These are phyloP conservation scores for Hypotaenidia philippensis DNA, from an alignment of 2,797 vertebrate genomes.

Conservation along the genomic window DNA sequence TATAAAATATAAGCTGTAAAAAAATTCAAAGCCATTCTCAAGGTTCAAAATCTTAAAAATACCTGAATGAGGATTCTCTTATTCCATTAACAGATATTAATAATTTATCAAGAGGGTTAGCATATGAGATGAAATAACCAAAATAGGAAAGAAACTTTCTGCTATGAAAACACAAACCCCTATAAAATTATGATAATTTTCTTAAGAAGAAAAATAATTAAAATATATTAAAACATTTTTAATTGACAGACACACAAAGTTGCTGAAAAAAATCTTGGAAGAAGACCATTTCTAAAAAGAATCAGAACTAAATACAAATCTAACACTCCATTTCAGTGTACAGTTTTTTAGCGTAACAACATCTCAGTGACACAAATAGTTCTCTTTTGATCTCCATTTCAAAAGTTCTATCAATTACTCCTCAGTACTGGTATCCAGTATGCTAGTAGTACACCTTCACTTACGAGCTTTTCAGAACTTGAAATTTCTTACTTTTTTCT, in stretches of 20 bases:
- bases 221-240: neutral
- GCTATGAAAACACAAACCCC: neutral
- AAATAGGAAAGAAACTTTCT: neutral
- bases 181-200: neutral
- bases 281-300: neutral
- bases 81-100: neutral
- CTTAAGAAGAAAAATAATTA: neutral
- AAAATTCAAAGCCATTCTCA: neutral
- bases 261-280: neutral
- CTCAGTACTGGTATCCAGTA: neutral
- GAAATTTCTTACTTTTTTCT: neutral
- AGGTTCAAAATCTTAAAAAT: neutral
- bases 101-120: neutral
- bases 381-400: neutral
- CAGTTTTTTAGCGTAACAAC: fast-evolving
- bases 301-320: neutral
- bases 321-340: neutral
- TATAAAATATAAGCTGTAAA: neutral
- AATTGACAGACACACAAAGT: neutral
- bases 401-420: neutral
- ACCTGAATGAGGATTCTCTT: neutral
- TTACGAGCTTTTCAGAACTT: neutral
- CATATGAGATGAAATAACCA: neutral
- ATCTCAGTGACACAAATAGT: neutral
- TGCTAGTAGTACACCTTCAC: neutral